Conservation (phyloP, 2,888 invertebrate genomes). For the Pristionchus mayeri region DNA sequence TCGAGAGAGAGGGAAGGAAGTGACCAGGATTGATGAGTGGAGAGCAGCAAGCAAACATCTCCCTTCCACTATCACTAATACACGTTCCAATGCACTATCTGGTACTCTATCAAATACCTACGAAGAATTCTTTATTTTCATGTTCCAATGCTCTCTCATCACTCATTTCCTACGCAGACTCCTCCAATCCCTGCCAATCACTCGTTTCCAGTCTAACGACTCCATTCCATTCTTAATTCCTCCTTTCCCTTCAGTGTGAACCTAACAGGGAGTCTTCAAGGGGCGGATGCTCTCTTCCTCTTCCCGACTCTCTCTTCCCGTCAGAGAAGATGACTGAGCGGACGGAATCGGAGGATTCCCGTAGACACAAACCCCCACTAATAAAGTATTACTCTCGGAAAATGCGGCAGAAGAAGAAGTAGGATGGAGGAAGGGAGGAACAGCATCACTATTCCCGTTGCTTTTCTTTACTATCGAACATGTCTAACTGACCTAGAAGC, state of each 20-base stretch:
- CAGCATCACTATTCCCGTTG: too few relatives aligned
- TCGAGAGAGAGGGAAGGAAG: neutral
- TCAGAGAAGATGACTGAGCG: neutral
- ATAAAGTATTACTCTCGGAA: conserved; percentile 22
- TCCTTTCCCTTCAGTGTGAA: neutral
- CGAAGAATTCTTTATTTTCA: too few relatives aligned
- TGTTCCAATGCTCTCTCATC: neutral
- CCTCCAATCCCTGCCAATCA: neutral
- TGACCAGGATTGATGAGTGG: neutral
- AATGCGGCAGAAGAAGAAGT: neutral
- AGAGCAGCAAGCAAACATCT: too few relatives aligned
- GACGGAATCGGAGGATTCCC: neutral
- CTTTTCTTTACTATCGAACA: neutral
- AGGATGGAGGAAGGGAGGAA: neutral
- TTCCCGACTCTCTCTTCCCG: neutral
- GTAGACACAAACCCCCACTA: neutral
- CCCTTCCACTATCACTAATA: neutral
- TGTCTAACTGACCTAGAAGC: neutral
- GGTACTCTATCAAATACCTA: neutral
- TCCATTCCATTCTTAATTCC: neutral
- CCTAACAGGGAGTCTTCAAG: conserved; percentile 25
- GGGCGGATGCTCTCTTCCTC: neutral
- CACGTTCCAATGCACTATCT: neutral
- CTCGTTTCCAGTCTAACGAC: neutral
- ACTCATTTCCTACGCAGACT: neutral